These are phyloP conservation scores for Mesocentrotus franciscanus DNA, from an alignment of 53 echinoderm and acorn worm species.

Conservation along the genomic window DNA sequence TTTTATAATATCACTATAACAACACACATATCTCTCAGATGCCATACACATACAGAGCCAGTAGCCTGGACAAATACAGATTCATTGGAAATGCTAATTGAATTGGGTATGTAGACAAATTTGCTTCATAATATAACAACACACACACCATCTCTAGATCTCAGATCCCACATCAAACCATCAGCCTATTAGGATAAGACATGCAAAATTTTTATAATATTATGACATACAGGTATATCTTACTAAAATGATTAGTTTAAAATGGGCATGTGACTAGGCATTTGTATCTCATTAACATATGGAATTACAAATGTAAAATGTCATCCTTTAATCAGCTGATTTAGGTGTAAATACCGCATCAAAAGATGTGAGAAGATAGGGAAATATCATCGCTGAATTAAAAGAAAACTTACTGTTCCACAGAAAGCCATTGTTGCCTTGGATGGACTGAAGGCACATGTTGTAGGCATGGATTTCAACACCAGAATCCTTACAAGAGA, in stretches of 20 bases:
- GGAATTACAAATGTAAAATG: not conserved
- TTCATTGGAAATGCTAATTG: not conserved
- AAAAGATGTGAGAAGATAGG: not conserved
- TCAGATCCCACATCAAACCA: too few relatives aligned
- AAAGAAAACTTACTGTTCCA: conserved; percentile 88
- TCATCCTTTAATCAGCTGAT: not conserved
- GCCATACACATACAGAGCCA: conserved; percentile 94
- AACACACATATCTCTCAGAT: conserved; percentile 74
- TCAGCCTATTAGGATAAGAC: not conserved
- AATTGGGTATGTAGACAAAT: too few relatives aligned
- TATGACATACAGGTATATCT: too few relatives aligned
- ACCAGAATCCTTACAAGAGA: conserved; percentile 75
- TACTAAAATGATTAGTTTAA: too few relatives aligned
- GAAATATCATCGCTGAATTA: not conserved
- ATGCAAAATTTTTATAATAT: too few relatives aligned
- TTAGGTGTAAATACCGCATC: not conserved
- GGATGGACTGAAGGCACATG: conserved; percentile 91
- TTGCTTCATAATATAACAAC: too few relatives aligned
- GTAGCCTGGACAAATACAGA: conserved; percentile 67
- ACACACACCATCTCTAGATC: too few relatives aligned
- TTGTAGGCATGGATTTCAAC: conserved; percentile 81
- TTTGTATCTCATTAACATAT: too few relatives aligned
- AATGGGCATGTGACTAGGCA: too few relatives aligned
- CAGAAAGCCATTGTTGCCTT: conserved; percentile 93
- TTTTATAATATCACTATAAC: too few relatives aligned